Base-by-base conservation (phyloP, 2,113 vertebrate species). In the Esox niger region DNA sequence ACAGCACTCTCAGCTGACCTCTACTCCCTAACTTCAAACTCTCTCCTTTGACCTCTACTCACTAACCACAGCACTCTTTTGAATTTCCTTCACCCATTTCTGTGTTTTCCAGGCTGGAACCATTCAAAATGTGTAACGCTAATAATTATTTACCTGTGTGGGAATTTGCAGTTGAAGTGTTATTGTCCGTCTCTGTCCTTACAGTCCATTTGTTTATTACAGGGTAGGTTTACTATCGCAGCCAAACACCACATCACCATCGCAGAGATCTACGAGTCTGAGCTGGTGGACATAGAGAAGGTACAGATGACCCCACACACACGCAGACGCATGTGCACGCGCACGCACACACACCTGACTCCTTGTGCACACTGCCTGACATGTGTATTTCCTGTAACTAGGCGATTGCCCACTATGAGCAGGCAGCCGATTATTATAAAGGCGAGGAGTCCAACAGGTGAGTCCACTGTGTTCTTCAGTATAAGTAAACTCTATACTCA, bases 221-320 rank as follows among this genome's bases (percentile, higher is more conserved):
- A 99, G 97, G 97, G 97, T 47, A 91, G 97, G 35, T 99, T 99
- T 80, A 97, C 97, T 2, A 98, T 99, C 2, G 97, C 97, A 0
- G 97, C 97, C 82, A 99, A 99, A 86, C 97, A 99, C 86, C 96
- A 98, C 82, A 98, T 98, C 90, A 99, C 97, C n/a, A 98, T 98
- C 2, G 97, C 97, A 0, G 97, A 99, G 89, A 89, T 99, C 77
- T 98, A 98, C 15, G 97, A 99, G 82, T 91, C 96, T 0, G 97
- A 99, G 83, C 91, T 98, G 74, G 97, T 98, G 4, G 97, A 99
- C 76, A 98, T 99, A 0, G 97, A 99, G 66, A 99, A 99, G 94
- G 97, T 98, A 64, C 66, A 32, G 32, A 4, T 6, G 5, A 6
- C 29, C 30, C 8, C 30, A 21, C 54, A 26, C 54, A 10, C 27